Evolutionary conservation across 2,888 invertebrate genomes (phyloP).

Genomic region (Scrobipalpa atriplicella): DNA sequence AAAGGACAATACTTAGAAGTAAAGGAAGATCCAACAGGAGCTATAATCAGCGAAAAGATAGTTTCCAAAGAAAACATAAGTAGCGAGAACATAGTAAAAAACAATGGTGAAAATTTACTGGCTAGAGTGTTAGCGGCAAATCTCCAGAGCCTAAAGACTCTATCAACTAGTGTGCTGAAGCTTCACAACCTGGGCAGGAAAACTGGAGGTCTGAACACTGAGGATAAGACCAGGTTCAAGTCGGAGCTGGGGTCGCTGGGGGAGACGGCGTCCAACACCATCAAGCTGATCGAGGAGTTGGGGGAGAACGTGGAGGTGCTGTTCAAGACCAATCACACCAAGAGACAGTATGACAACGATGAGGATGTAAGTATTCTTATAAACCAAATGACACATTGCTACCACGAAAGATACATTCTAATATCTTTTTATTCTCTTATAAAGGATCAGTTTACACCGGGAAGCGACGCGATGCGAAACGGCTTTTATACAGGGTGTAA

Average conservation of each 20-base stretch:
- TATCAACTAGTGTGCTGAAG: slow-evolving; percentile 82
- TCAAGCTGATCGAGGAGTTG: slow-evolving; percentile 80
- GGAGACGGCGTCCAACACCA: slow-evolving; percentile 82
- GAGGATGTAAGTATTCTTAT: slow-evolving; percentile 64
- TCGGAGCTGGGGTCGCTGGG: slow-evolving; percentile 80
- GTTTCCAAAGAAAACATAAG: slow-evolving; percentile 73
- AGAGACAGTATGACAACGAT: slow-evolving; percentile 56
- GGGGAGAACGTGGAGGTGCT: slow-evolving; percentile 76
- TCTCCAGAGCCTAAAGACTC: slow-evolving; percentile 81
- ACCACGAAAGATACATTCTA: too few relatives aligned
- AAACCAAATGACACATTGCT: too few relatives aligned
- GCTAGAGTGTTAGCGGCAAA: slow-evolving; percentile 77
- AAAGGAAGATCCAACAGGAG: slow-evolving; percentile 78
- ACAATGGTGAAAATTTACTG: slow-evolving; percentile 66
- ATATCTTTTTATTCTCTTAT: too few relatives aligned
- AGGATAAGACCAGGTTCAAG: slow-evolving; percentile 82
- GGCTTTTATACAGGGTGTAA: too few relatives aligned
- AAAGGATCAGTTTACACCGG: too few relatives aligned
- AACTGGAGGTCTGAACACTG: slow-evolving; percentile 78
- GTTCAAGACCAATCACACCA: slow-evolving; percentile 57
- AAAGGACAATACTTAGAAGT: slow-evolving; percentile 87
- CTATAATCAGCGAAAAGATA: slow-evolving; percentile 73
- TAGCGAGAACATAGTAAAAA: slow-evolving; percentile 67
- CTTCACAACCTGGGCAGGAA: slow-evolving; percentile 84
- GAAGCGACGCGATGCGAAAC: too few relatives aligned